Evolutionary conservation across 1,140 invertebrate species (phyloP).

Genomic region (Parasteatoda tepidariorum): DNA sequence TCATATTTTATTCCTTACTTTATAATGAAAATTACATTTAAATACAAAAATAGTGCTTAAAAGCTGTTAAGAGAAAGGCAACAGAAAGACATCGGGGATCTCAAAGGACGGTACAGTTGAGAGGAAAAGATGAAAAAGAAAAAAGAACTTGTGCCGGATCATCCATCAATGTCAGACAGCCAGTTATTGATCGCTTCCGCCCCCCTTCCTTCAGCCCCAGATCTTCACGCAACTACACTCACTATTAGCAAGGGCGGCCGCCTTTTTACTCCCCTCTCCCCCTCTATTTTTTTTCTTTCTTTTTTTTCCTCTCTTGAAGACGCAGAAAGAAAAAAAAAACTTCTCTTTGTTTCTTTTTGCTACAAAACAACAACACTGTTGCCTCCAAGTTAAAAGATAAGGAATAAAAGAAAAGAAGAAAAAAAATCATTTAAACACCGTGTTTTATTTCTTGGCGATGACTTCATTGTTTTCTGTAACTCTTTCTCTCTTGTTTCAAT

Average conservation of each 20-base stretch:
- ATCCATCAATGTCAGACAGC: slow-evolving; percentile 46
- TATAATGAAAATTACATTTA: too few relatives aligned
- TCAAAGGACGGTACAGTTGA: not conserved
- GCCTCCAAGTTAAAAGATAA: not conserved
- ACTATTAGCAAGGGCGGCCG: slow-evolving; percentile 2
- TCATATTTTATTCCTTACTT: too few relatives aligned
- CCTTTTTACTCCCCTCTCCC: not conserved
- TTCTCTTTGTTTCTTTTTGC: not conserved
- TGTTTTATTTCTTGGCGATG: slow-evolving; percentile 4
- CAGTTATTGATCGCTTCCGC: slow-evolving; percentile 40
- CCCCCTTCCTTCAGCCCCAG: not conserved
- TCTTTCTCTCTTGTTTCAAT: too few relatives aligned
- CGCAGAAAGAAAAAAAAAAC: too few relatives aligned
- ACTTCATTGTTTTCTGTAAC: slow-evolving; percentile 24
- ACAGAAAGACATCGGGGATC: slow-evolving; percentile 46
- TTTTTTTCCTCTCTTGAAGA: not conserved
- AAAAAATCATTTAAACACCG: slow-evolving; percentile 13
- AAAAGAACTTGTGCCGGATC: not conserved
- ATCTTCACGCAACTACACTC: slow-evolving; percentile 2
- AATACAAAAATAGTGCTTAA: too few relatives aligned
- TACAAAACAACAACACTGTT: slow-evolving; percentile 36
- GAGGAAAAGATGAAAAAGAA: not conserved
- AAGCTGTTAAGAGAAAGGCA: too few relatives aligned
- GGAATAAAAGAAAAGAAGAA: not conserved
- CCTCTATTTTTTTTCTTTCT: not conserved